These are phyloP conservation scores for Strigops habroptila DNA, from an alignment of 2,113 vertebrate species.

Conservation along the genomic window DNA sequence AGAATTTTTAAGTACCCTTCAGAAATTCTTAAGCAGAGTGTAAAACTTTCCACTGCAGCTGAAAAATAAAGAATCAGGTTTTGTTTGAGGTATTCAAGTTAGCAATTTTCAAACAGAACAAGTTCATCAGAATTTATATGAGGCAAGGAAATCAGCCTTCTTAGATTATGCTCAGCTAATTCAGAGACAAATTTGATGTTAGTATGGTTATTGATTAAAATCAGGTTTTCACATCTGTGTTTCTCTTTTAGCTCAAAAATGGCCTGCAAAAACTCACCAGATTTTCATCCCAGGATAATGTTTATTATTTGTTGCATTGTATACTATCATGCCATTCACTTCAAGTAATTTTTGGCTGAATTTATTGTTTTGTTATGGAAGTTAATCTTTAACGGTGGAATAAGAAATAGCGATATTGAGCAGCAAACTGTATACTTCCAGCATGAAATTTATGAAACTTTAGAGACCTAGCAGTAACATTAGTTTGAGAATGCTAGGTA, in stretches of 20 bases:
- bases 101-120: not conserved
- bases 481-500: not conserved
- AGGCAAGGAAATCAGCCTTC: not conserved
- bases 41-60: not conserved
- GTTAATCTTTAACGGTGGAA: not conserved
- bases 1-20: not conserved
- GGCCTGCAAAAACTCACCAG: not conserved
- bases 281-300: not conserved
- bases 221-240: not conserved
- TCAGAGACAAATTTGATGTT: not conserved
- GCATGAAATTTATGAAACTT: not conserved
- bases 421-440: not conserved
- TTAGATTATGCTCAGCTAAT: not conserved
- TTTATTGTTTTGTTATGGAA: not conserved
- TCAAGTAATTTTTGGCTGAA: not conserved
- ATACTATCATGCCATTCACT: not conserved
- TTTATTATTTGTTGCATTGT: not conserved
- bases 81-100: not conserved
- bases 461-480: not conserved
- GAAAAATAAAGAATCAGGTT: not conserved
- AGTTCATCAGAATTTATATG: not conserved
- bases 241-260: not conserved
- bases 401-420: not conserved
- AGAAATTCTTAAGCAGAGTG: not conserved
- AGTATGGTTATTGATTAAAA: not conserved